Evolutionary conservation across 1,140 invertebrate genomes (phyloP).

Genomic region (Drosophila bocki): DNA sequence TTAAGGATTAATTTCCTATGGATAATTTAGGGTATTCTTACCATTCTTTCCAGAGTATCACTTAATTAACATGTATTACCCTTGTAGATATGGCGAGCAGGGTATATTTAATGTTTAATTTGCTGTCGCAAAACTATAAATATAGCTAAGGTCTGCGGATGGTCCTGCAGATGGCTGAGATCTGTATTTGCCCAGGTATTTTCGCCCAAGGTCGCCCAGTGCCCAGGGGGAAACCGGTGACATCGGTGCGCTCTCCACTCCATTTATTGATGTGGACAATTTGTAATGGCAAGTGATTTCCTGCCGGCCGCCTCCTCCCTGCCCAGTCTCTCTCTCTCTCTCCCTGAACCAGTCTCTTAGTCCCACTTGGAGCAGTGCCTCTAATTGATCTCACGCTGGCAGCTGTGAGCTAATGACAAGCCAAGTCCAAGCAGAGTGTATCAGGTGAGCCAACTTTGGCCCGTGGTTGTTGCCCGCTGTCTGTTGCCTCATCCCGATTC

Average conservation of each 20-base stretch:
- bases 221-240: conserved; percentile 16
- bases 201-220: conserved; percentile 1
- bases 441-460: conserved; percentile 51
- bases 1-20: neutral
- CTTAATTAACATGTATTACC: neutral
- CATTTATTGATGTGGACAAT: conserved; percentile 82
- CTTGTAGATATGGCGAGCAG: too few relatives aligned
- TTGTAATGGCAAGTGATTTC: conserved; percentile 83
- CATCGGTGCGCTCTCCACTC: conserved; percentile 37
- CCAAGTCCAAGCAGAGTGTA: conserved; percentile 64
- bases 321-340: too few relatives aligned
- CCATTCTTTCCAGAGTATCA: neutral
- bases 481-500: conserved; percentile 6
- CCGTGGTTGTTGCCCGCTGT: conserved; percentile 12
- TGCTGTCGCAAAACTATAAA: neutral
- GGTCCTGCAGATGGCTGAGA: neutral
- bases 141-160: neutral
- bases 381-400: conserved; percentile 79
- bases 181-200: neutral
- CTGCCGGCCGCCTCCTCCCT: conserved; percentile 50
- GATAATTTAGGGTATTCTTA: neutral
- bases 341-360: conserved; percentile 6
- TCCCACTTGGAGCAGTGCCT: conserved; percentile 22
- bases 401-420: conserved; percentile 80
- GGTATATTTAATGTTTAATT: neutral